Evolutionary conservation across 2,888 invertebrate species (phyloP).

Genomic region (Diaphora mendica): DNA sequence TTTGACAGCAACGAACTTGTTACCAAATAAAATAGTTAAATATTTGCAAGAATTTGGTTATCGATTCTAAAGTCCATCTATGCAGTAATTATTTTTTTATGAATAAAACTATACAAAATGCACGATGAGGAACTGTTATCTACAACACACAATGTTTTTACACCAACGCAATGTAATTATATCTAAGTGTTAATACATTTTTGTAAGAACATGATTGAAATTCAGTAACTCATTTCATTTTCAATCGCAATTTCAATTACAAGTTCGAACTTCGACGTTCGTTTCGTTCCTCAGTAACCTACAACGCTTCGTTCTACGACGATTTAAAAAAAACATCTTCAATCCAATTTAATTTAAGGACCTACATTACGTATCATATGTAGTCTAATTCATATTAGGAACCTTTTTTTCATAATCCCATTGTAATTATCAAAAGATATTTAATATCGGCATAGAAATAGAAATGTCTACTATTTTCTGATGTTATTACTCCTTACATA

Average conservation of each 20-base stretch:
- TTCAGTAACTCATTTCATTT: slow-evolving; percentile 41
- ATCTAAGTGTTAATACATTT: slow-evolving; percentile 30
- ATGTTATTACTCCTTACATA: not conserved
- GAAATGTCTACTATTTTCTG: not conserved
- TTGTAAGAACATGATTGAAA: slow-evolving; percentile 29
- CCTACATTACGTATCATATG: too few relatives aligned
- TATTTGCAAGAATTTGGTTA: slow-evolving; percentile 67
- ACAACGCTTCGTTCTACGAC: slow-evolving; percentile 30
- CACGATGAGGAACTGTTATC: slow-evolving; percentile 32
- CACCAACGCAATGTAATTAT: slow-evolving; percentile 32
- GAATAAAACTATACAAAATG: slow-evolving; percentile 41
- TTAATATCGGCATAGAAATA: not conserved
- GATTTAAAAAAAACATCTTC: not conserved
- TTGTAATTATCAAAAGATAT: not conserved
- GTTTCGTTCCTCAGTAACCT: slow-evolving; percentile 32
- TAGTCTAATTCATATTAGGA: not conserved
- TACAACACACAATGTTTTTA: slow-evolving; percentile 33
- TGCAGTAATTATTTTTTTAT: slow-evolving; percentile 44
- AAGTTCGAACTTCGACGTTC: too few relatives aligned
- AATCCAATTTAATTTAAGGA: too few relatives aligned
- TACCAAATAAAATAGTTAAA: slow-evolving; percentile 28
- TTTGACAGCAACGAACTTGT: slow-evolving; percentile 27
- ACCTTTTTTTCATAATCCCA: not conserved
- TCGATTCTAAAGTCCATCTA: slow-evolving; percentile 81
- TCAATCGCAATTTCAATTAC: slow-evolving; percentile 39